phyloP scores from a whole-genome alignment of 2,888 invertebrate species.

The Volucella bombylans region DNA sequence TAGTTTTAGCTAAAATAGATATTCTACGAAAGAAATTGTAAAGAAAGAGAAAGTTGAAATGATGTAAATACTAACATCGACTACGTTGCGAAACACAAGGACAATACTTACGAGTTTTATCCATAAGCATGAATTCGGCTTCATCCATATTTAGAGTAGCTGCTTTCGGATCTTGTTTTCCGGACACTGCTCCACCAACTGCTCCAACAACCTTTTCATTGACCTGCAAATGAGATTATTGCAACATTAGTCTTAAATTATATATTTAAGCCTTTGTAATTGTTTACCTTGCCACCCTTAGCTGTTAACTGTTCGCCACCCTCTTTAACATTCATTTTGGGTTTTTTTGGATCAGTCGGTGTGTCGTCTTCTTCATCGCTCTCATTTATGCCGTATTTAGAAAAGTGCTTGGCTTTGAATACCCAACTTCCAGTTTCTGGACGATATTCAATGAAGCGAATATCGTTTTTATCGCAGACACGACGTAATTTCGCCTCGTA shows the following conservation, averaged over 20 bases:
- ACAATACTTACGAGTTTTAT: constrained; percentile 78
- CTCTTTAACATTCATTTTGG: constrained; percentile 77
- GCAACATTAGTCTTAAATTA: background rate
- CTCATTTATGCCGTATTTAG: constrained; percentile 94
- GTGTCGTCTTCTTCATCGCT: constrained; percentile 94
- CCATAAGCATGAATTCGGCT: constrained; percentile 79
- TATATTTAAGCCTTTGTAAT: background rate
- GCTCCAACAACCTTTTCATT: constrained; percentile 39
- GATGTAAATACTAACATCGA: constrained; percentile 56
- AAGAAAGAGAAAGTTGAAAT: background rate
- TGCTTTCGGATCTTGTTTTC: constrained; percentile 76
- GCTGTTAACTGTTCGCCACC: constrained; percentile 55
- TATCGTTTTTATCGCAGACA: constrained; percentile 93
- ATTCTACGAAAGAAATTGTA: constrained; percentile 42
- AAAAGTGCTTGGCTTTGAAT: constrained; percentile 96
- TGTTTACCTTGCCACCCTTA: constrained; percentile 29
- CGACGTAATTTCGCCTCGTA: constrained; percentile 93
- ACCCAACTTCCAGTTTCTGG: constrained; percentile 99
- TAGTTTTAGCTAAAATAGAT: constrained; percentile 31
- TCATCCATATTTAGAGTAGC: constrained; percentile 72
- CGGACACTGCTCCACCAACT: constrained; percentile 34
- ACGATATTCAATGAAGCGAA: constrained; percentile 96
- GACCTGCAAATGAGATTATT: constrained; percentile 16
- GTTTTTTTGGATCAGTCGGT: constrained; percentile 81
- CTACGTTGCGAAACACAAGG: background rate